Conservation (phyloP, 2,888 invertebrate genomes). For the Chloroclystis v-ata region DNA sequence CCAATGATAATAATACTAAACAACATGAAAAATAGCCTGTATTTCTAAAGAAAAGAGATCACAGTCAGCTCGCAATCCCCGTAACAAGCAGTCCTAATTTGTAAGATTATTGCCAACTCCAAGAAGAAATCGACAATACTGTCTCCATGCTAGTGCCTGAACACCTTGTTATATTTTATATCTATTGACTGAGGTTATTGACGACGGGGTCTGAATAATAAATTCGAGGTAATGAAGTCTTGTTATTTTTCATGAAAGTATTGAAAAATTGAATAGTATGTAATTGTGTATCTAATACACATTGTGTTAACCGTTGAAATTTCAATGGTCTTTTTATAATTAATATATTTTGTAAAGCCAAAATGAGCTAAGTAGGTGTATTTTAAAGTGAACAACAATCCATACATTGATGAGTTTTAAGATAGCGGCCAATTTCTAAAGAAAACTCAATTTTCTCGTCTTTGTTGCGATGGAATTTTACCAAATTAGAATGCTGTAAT, state of each 20-base stretch:
- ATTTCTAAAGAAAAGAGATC: no score
- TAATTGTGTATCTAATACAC: no score
- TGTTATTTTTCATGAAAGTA: background rate
- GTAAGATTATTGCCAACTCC: background rate
- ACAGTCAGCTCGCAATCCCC: background rate
- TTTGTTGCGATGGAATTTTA: conserved; percentile 13
- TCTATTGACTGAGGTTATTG: background rate
- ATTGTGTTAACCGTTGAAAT: no score
- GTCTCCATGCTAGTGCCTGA: background rate
- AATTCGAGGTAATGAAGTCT: background rate
- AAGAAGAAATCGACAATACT: background rate
- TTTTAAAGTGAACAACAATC: conserved; percentile 22
- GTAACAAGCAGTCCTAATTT: background rate
- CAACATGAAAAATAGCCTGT: no score
- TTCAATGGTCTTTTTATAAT: no score
- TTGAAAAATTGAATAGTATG: no score
- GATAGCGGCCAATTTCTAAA: conserved; percentile 24
- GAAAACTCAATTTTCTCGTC: conserved; percentile 14
- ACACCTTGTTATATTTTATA: conserved; percentile 3
- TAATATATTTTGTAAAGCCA: no score
- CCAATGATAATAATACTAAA: no score
- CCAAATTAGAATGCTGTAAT: conserved; percentile 14
- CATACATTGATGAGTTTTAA: conserved; percentile 18
- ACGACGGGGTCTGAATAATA: background rate
- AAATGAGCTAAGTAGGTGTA: no score